Base-by-base conservation (phyloP, 2,888 invertebrate genomes). In the Caprella mutica region DNA sequence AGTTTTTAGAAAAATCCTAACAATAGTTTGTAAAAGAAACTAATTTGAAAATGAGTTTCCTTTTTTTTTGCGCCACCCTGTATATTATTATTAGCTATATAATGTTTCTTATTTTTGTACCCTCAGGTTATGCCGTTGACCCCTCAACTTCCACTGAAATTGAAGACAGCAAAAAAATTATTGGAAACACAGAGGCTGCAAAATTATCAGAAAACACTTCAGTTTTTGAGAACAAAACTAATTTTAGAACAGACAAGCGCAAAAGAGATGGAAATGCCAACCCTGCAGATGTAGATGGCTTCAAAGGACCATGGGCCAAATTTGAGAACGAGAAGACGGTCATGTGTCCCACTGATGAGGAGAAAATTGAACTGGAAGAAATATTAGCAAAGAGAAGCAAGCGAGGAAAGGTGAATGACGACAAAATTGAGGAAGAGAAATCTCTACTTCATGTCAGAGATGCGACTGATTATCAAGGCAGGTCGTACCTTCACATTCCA, bases 291-390 rank as follows among this genome's bases (percentile, higher is more conserved):
- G 79, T 98, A 23, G 90, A 86, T 40, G 96, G 96, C 0, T 99
- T 94, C 71, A 76, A 93, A 1, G 98, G 97, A 0, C 98, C 98
- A 0, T 99, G 98, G 98, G 97, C 92, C 56, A 87, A 87, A 54
- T 99, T 80, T 74, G 81, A 83, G 8, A 92, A 93, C 70, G 97
- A 99, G 74, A 79, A 84, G 69, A 82, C 86, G 55, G 78, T 92
- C 1, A 82, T 90, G 70, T 87, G 86, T 71, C 98, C 98, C 0
- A 83, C 85, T 57, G 92, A 92, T 57, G 92, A 96, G 68, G 91
- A 94, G 70, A 86, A 92, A 40, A 90, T 87, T 19, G 93, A 90
- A 69, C 73, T 98, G 52, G 94, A 96, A 73, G 97, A 96, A 73
- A 85, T 94, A 69, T 75, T 92, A 53, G 86, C 92, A 0, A 93